phyloP scores from a whole-genome alignment of 2,113 vertebrate genomes.

The Polyodon spathula region DNA sequence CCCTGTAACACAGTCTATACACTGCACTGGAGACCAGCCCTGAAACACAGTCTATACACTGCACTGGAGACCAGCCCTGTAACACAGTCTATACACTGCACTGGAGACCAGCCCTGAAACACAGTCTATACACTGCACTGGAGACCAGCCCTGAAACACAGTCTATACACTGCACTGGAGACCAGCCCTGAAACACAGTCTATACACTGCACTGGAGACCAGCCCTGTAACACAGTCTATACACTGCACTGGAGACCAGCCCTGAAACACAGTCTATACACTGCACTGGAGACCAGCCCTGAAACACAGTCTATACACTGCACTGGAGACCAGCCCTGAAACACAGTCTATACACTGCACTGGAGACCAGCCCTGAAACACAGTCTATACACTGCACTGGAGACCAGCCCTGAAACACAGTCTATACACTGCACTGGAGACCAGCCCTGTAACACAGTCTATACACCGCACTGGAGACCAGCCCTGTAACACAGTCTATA shows the following conservation, averaged over 20 bases:
- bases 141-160: too few relatives aligned
- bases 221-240: not conserved
- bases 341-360: not conserved
- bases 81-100: not conserved
- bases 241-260: too few relatives aligned
- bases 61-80: not conserved
- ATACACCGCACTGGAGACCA: too few relatives aligned
- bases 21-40: too few relatives aligned
- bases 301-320: not conserved
- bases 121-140: not conserved
- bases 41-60: too few relatives aligned
- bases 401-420: not conserved
- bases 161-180: too few relatives aligned
- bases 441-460: too few relatives aligned
- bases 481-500: too few relatives aligned
- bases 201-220: not conserved
- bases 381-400: too few relatives aligned
- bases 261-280: too few relatives aligned
- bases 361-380: too few relatives aligned
- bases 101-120: not conserved
- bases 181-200: not conserved
- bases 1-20: not conserved
- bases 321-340: not conserved
- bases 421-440: not conserved
- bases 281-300: too few relatives aligned